Evolutionary conservation across 2,888 invertebrate genomes (phyloP), one percentile per base, ranked within the genome.

Genomic region (Drosophila longiperda): DNA sequence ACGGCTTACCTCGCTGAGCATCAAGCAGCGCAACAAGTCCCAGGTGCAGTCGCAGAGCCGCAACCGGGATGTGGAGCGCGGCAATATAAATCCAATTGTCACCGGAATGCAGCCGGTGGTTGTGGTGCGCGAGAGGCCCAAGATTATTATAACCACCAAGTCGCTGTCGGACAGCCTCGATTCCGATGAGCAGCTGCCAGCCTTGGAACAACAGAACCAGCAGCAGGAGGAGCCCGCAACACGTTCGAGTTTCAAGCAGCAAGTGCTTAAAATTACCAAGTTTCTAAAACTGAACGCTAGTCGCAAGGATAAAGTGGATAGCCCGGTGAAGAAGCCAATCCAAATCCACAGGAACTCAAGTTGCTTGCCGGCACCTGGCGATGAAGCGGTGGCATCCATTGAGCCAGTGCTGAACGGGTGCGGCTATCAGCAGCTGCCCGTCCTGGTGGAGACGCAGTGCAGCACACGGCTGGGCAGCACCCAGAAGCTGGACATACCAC

Each of bases 101-200:
- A 79, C 82, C 0, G 87, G 85, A 6, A 82, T 87, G 32, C 90
- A 87, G 1, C 90, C 92, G 0, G 83, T 91, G 9, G 83, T 91
- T 34, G 90, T 91, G 34, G 83, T 89, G 23, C 85, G 92, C 0
- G 91, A 93, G 52, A 71, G 91, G 38, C 93, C 92, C 94, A 96
- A 92, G 81, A 93, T 93, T 32, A 91, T 93, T 12, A 92, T 93
- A 9, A 93, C 93, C 92, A 97, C 97, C 58, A 97, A 96, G 90
- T 97, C 97, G 66, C 92, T 97, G 89, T 97, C 97, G 1, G 97
- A 97, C 90, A 97, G 97, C 88, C 93, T 97, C 87, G 97, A 97
- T 89, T 96, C 96, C 0, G 96, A 96, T 76, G 96, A 96, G 73
- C 95, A 95, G 76, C 78, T 77, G 20, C 50, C 61, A 3, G 32